Base-by-base conservation (phyloP, 2,888 invertebrate species). In the Pyrgus malvae region DNA sequence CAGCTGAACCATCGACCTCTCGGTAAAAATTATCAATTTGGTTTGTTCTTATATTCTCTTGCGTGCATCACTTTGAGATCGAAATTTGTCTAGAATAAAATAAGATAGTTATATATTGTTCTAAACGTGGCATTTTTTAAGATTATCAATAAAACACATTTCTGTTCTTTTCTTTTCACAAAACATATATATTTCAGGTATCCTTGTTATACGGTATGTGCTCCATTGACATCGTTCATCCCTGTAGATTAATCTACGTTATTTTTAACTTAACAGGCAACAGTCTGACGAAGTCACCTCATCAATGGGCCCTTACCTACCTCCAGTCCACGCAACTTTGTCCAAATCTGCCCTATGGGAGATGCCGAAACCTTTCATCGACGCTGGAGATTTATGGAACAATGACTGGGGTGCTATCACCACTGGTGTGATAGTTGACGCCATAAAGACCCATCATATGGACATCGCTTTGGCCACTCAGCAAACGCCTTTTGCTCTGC, bases 401-500 rank as follows among this genome's bases (percentile, higher is more conserved):
- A 58, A 50, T n/a, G 72, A 77, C 1, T 76, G 73, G 70, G 65
- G 68, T 23, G 59, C 70, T 0, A 67, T 78, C 57, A 70, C 72
- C 21, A 78, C 89, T 55, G 93, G 93, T 0, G 92, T 94, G 14
- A 80, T 94, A 1, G 93, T 95, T n/a, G 93, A 94, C 60, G 92
- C 93, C 27, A 94, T 95, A 58, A 92, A 92, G 65, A 94, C 94
- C 0, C 93, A 92, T 58, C 94, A 94, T 3, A 94, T 95, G 94
- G 92, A 92, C 45, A 91, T 91, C 6, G 94, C 94, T 3, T 67
- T 93, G 57, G 83, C 92, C 4, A 91, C 92, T 2, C 92, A 92
- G 38, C 93, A 94, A 72, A 94, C 93, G 0, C 94, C 95, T 0
- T 95, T 95, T 68, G 95, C 94, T 0, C 80, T 95, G 44, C 78